Conservation (phyloP, 1,140 invertebrate genomes). For the Laupala kohalensis region DNA sequence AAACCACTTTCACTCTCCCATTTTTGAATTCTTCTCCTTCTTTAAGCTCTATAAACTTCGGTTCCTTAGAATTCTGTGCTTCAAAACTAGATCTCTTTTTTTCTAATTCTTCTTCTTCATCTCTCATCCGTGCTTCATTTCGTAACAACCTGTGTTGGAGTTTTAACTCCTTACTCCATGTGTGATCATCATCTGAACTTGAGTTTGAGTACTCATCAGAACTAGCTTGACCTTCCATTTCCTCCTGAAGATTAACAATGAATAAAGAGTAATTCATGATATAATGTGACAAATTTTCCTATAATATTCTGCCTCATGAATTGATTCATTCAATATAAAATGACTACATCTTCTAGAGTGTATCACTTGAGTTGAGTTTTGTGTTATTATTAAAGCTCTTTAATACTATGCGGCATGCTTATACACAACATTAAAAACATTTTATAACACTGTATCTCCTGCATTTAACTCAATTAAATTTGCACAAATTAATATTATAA, state of each 20-base stretch:
- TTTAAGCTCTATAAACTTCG: slow-evolving; percentile 51
- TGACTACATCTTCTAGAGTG: too few species aligned
- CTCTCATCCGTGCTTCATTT: slow-evolving; percentile 29
- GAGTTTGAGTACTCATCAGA: slow-evolving; percentile 30
- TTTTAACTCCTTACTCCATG: slow-evolving; percentile 66
- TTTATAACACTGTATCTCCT: too few species aligned
- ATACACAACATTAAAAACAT: too few species aligned
- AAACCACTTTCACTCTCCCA: slow-evolving; percentile 27
- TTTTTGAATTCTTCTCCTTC: slow-evolving; percentile 44
- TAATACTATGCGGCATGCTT: too few species aligned
- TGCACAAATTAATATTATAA: too few species aligned
- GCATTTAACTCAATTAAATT: too few species aligned
- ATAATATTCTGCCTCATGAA: too few species aligned
- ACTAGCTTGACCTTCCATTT: slow-evolving; percentile 27
- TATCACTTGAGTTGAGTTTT: too few species aligned
- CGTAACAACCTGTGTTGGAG: slow-evolving; percentile 48
- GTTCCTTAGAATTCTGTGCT: slow-evolving; percentile 32
- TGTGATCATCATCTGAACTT: slow-evolving; percentile 61
- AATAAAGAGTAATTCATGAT: too few species aligned
- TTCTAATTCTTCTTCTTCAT: slow-evolving; percentile 27
- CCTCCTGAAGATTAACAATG: slow-evolving; percentile 24
- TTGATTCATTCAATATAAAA: too few species aligned
- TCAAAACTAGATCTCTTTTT: slow-evolving; percentile 6
- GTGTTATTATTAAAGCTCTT: too few species aligned
- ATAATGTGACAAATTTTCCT: too few species aligned